These are phyloP conservation scores for Scatophagus argus DNA, from an alignment of 2,113 vertebrate species.

Conservation along the genomic window DNA sequence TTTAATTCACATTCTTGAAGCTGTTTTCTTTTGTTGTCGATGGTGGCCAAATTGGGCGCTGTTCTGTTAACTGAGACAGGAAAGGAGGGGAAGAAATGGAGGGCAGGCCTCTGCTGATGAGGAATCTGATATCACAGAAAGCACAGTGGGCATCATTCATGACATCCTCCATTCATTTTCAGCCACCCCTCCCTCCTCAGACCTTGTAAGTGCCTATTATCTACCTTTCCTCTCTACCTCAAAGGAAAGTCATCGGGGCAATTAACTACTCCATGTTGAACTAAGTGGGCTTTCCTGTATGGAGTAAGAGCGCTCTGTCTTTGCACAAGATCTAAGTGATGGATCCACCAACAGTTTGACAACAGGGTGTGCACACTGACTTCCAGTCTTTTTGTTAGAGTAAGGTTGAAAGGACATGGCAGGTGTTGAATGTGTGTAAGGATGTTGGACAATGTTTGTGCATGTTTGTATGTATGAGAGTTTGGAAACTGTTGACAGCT, in stretches of 20 bases:
- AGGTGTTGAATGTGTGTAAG: background rate
- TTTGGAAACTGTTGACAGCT: slow-evolving; percentile 50
- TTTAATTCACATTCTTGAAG: slow-evolving; percentile 69
- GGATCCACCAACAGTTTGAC: slow-evolving; percentile 49
- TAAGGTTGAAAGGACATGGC: background rate
- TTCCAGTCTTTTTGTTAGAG: slow-evolving; percentile 2
- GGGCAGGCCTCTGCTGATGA: slow-evolving; percentile 25
- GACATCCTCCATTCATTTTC: slow-evolving; percentile 47
- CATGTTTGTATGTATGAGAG: background rate
- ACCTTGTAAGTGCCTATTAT: slow-evolving; percentile 56
- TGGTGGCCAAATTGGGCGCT: slow-evolving; percentile 50
- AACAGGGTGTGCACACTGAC: slow-evolving; percentile 22
- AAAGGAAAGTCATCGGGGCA: slow-evolving; percentile 38
- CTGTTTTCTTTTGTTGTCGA: slow-evolving; percentile 66
- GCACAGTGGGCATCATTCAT: slow-evolving; percentile 59
- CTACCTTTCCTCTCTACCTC: slow-evolving; percentile 32
- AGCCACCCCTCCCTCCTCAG: slow-evolving; percentile 46
- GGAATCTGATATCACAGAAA: slow-evolving; percentile 63
- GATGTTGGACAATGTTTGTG: slow-evolving; percentile 5
- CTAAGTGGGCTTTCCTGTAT: slow-evolving; percentile 49
- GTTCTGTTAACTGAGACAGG: slow-evolving; percentile 57
- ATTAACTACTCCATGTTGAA: slow-evolving; percentile 56
- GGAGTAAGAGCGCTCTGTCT: slow-evolving; percentile 15
- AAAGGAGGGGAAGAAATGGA: slow-evolving; percentile 14
- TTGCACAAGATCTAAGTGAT: slow-evolving; percentile 35